phyloP scores from a whole-genome alignment of 2,888 invertebrate genomes.

The Perdita meconis region DNA sequence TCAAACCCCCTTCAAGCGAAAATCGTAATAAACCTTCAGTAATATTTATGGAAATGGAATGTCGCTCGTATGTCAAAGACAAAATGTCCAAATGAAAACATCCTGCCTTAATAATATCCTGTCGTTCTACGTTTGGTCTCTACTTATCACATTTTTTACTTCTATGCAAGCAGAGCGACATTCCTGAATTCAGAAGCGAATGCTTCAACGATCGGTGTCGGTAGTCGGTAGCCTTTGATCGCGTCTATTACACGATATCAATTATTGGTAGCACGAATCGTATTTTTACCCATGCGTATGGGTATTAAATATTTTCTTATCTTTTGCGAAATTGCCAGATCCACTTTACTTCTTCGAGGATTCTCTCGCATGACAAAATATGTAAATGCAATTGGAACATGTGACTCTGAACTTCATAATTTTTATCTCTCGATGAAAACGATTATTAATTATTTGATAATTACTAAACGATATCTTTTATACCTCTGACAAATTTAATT shows the following conservation, averaged over 20 bases:
- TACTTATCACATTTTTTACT: not conserved
- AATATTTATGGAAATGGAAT: constrained; percentile 5
- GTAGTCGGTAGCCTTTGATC: not conserved
- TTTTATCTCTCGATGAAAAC: too few species aligned
- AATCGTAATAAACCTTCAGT: not conserved
- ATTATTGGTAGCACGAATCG: not conserved
- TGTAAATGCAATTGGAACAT: not conserved
- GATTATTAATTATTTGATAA: too few species aligned
- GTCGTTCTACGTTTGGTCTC: not conserved
- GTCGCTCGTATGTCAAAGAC: constrained; percentile 5
- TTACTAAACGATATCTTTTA: too few species aligned
- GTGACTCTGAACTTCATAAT: not conserved
- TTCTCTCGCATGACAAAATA: not conserved
- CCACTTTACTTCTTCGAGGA: not conserved
- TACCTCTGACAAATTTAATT: too few species aligned
- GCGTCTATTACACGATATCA: not conserved
- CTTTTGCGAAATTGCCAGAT: not conserved
- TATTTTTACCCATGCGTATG: constrained; percentile 11
- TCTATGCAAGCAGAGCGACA: not conserved
- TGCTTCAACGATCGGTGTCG: too few species aligned
- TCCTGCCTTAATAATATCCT: constrained; percentile 22
- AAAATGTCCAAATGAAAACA: not conserved
- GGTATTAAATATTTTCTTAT: not conserved
- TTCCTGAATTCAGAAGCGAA: not conserved
- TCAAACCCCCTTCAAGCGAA: constrained; percentile 7